Percentiles rank a stretch among this genome's conserved stretches.
Evolutionary conservation across 2,113 vertebrate species (phyloP).

Genomic region (Nymphicus hollandicus): DNA sequence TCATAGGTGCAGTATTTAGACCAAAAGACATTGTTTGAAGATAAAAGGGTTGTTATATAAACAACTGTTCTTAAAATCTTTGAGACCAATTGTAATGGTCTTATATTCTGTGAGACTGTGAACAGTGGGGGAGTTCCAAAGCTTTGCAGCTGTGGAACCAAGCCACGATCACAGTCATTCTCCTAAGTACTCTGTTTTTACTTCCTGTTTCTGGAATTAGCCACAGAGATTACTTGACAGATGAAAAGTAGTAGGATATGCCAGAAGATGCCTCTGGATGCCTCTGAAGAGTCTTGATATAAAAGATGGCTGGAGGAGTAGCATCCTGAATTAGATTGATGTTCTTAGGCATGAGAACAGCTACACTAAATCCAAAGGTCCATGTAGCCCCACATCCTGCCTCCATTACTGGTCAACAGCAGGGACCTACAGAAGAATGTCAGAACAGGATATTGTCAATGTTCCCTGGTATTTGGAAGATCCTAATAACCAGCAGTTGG

Average conservation of each 20-base stretch:
- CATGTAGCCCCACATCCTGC: background rate
- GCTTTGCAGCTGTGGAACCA: background rate
- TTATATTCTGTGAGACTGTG: background rate
- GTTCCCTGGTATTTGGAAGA: background rate
- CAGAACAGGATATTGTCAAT: background rate
- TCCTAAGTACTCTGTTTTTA: background rate
- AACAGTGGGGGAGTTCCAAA: background rate
- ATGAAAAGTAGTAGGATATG: background rate
- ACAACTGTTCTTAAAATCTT: background rate
- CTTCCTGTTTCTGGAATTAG: slow-evolving; percentile 18
- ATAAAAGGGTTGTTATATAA: background rate
- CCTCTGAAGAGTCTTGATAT: background rate
- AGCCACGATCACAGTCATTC: background rate
- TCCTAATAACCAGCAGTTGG: background rate
- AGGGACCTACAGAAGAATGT: background rate
- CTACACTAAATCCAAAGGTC: background rate
- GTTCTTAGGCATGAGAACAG: background rate
- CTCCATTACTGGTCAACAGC: background rate
- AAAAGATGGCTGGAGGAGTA: background rate
- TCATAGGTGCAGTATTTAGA: slow-evolving; percentile 2
- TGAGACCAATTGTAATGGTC: background rate
- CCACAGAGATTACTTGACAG: background rate
- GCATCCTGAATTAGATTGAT: background rate
- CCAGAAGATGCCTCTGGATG: background rate
- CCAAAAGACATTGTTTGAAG: background rate